phyloP scores from a whole-genome alignment of 2,113 vertebrate species.

The Brachypodius melanocephalos region DNA sequence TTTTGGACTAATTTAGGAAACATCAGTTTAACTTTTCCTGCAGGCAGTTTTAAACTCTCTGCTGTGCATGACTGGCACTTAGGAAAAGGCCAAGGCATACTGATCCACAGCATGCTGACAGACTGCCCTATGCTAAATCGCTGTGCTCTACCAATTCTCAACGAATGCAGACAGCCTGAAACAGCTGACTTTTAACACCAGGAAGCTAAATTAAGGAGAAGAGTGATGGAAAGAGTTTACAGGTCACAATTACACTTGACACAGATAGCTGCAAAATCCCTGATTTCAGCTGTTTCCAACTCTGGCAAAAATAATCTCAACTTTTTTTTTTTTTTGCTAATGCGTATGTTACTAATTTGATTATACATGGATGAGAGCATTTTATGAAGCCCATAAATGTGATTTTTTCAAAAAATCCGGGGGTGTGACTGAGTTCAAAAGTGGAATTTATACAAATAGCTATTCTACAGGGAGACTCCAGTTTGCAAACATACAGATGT shows the following conservation, averaged over 20 bases:
- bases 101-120: neutral
- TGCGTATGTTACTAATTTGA: neutral
- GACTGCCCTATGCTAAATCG: neutral
- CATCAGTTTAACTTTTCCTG: neutral
- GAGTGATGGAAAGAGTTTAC: neutral
- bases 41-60: neutral
- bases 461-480: neutral
- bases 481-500: neutral
- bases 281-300: neutral
- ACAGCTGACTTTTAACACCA: neutral
- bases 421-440: neutral
- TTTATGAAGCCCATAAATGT: neutral
- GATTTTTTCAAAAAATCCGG: neutral
- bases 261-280: neutral
- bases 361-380: neutral
- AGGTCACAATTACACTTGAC: neutral
- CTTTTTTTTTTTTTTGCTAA: neutral
- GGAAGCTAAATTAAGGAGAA: neutral
- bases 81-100: neutral
- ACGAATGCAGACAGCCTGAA: neutral
- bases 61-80: neutral
- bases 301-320: neutral
- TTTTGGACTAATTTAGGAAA: neutral
- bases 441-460: neutral
- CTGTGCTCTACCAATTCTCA: neutral